phyloP scores from a whole-genome alignment of 2,797 vertebrate species.

The Sciaenops ocellatus region DNA sequence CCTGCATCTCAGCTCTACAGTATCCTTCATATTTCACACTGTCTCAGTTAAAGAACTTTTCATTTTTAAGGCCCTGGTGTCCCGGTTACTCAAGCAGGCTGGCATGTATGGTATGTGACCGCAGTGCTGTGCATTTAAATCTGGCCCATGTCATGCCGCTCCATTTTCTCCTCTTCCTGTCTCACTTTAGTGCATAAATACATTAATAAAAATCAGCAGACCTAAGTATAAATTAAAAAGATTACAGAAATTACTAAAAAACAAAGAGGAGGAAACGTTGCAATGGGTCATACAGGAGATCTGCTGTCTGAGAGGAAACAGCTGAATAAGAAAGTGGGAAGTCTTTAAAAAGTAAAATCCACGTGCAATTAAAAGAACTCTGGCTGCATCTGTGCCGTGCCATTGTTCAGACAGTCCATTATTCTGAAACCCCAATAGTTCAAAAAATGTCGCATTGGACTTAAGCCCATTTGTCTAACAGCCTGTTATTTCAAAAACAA shows the following conservation, averaged over 20 bases:
- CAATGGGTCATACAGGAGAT: neutral
- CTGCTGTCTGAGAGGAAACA: constrained; percentile 4
- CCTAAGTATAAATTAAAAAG: neutral
- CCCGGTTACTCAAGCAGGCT: constrained; percentile 56
- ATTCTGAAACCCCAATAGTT: too few species aligned
- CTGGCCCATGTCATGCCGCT: constrained; percentile 37
- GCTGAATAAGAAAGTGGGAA: neutral
- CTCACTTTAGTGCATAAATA: constrained; percentile 9
- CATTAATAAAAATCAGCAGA: constrained; percentile 26
- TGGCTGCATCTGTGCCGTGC: too few species aligned
- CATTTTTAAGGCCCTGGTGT: constrained; percentile 50
- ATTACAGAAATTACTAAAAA: constrained; percentile 3
- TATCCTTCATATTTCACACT: constrained; percentile 64
- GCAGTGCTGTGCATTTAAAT: constrained; percentile 56
- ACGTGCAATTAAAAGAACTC: neutral
- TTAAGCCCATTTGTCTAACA: too few species aligned
- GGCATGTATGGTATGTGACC: constrained; percentile 71
- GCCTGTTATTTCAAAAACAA: too few species aligned
- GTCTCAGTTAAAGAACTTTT: constrained; percentile 53
- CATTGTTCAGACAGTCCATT: too few species aligned
- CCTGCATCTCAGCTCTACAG: constrained; percentile 45
- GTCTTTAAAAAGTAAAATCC: constrained; percentile 6
- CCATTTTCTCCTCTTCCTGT: constrained; percentile 40
- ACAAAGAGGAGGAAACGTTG: neutral
- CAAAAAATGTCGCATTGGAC: too few species aligned